These are phyloP conservation scores for Neotoxoptera formosana DNA, from an alignment of 1,140 invertebrate species.

Conservation along the genomic window DNA sequence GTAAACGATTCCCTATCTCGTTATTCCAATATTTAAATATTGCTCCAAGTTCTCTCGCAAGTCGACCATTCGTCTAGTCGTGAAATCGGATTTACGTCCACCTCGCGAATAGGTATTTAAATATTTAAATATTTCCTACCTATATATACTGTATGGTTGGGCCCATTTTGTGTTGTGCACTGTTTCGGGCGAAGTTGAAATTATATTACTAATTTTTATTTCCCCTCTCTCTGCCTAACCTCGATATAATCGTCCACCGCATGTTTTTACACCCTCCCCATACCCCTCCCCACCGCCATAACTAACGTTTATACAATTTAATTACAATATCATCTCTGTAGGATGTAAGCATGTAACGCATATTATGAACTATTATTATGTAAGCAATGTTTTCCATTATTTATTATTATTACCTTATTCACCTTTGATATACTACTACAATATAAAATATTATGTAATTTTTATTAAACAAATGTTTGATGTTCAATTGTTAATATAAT, in stretches of 20 bases:
- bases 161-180: not conserved
- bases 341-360: not conserved
- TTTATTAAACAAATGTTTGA: constrained; percentile 31
- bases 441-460: not conserved
- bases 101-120: not conserved
- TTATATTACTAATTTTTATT: not conserved
- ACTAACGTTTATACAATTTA: not conserved
- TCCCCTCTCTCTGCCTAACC: no score
- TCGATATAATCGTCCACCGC: not conserved
- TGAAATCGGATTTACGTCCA: no score
- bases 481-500: constrained; percentile 4
- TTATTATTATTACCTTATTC: not conserved
- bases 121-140: no score
- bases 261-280: not conserved
- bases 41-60: no score
- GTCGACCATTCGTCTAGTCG: no score
- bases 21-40: no score
- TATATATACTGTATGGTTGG: not conserved
- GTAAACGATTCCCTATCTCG: no score
- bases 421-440: not conserved
- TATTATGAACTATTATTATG: not conserved
- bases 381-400: constrained; percentile 41
- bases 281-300: not conserved
- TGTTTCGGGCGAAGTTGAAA: not conserved
- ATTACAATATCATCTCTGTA: not conserved